A percentile compares a stretch with the other conserved stretches of the same genome.
Evolutionary conservation across 1,140 invertebrate species (phyloP).

Genomic region (Sminthurinus signatus): DNA sequence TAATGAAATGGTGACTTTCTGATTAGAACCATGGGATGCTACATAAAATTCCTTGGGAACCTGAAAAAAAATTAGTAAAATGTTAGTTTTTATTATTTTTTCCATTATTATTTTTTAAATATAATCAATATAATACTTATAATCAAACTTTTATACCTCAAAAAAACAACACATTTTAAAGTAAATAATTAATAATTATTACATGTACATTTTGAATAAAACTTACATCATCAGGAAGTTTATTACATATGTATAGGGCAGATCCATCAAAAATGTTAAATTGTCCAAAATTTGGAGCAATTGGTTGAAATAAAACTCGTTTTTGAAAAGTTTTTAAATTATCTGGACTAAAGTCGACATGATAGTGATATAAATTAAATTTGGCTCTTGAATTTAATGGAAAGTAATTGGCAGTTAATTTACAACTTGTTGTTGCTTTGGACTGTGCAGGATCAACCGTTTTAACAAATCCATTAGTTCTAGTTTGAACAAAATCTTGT

Average conservation of each 20-base stretch:
- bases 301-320: conserved; percentile 41
- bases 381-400: neutral
- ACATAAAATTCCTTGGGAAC: too few relatives aligned
- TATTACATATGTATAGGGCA: neutral
- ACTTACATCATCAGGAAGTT: neutral
- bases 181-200: neutral
- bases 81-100: too few relatives aligned
- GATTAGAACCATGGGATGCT: too few relatives aligned
- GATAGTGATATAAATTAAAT: neutral
- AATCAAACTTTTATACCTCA: too few relatives aligned
- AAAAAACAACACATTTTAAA: neutral
- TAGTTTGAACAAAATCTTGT: too few relatives aligned
- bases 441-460: too few relatives aligned
- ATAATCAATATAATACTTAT: too few relatives aligned
- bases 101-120: neutral
- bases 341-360: neutral
- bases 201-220: neutral
- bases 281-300: neutral
- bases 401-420: neutral
- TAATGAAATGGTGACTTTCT: too few relatives aligned
- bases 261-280: neutral
- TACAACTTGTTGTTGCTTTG: neutral
- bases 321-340: neutral
- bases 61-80: too few relatives aligned
- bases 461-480: too few relatives aligned